Evolutionary conservation across 37 sponge, comb jelly and placozoan genomes (phyloP), one percentile per base, ranked within the genome.

Genomic region (Tethya wilhelma): DNA sequence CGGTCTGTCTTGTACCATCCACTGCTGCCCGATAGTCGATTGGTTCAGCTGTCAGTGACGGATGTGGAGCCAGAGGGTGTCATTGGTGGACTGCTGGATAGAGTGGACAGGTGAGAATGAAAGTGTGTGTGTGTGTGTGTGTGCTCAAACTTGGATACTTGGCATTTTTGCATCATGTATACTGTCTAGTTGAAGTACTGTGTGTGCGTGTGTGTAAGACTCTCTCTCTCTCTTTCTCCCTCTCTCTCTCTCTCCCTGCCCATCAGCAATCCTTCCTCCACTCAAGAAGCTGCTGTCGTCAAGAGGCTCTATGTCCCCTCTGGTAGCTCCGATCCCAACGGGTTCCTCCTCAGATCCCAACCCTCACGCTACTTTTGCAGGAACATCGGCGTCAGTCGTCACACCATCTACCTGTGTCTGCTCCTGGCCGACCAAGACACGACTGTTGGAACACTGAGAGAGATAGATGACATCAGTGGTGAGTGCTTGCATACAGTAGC

Each of bases 51-150:
- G 17, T n/a, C 34, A 8, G 43, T 80, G 7, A 56, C 71, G 7
- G 28, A 28, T 0, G 32, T 71, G 1, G 81, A 80, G 71, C 9
- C 71, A 1, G 69, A 80, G 34, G 73, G 55, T 3, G 55, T 69
- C 1, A 56, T 73, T 43, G 34, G 8, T n/a, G 26, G 49, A 28
- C 23, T 49, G 57, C 28, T 49, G 57, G 36, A 56, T 42, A 49
- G 74, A 59, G 8, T n/a, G 26, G 49, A 28, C 23, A 34, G 57
- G 23, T 49, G 57, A 28, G 42, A 36, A 49, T 66, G 83, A 73
- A 49, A n/a, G 83, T 71, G 59, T 81, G 82, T 71, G 59, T 53
- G 69, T 71, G 44, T 81, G 71, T 67, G 68, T 78, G 68, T 37
- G 67, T 58, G 37, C 9, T 69, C 19, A 67, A 69, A 64, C 17